A percentile compares a stretch with the other conserved stretches of the same genome.
These are phyloP conservation scores for Pangasius macronema DNA, from an alignment of 2,797 vertebrate species.

Conservation along the genomic window DNA sequence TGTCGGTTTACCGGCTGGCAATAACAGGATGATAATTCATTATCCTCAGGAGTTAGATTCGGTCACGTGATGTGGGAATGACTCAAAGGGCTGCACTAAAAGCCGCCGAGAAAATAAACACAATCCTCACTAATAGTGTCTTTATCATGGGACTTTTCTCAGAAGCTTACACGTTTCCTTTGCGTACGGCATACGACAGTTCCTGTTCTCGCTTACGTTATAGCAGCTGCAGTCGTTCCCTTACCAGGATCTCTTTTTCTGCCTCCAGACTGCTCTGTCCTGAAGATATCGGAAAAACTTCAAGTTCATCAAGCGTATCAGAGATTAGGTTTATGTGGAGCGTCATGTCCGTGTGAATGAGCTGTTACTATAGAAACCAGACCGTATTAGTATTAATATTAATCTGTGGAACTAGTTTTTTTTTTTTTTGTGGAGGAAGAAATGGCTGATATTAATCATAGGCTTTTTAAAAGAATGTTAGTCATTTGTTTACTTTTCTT, in stretches of 20 bases:
- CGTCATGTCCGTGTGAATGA: neutral
- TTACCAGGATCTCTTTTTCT: neutral
- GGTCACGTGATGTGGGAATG: neutral
- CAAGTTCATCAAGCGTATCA: neutral
- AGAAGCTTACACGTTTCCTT: neutral
- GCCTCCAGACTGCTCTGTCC: no score
- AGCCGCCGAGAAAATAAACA: neutral
- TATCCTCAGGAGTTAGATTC: neutral
- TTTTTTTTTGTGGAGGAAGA: neutral
- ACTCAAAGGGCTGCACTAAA: neutral
- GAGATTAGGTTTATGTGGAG: neutral
- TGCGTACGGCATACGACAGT: neutral
- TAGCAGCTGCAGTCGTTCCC: neutral
- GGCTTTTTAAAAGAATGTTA: no score
- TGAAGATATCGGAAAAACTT: neutral
- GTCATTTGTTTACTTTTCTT: no score
- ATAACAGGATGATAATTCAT: neutral
- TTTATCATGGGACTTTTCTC: neutral
- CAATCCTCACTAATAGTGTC: neutral
- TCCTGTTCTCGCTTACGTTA: neutral
- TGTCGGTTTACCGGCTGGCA: neutral
- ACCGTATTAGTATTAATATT: neutral
- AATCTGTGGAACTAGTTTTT: neutral
- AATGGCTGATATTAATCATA: neutral
- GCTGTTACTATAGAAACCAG: neutral